Evolutionary conservation across 1,140 invertebrate genomes (phyloP), one percentile per base, ranked within the genome.

Genomic region (Rhopalosiphum maidis): DNA sequence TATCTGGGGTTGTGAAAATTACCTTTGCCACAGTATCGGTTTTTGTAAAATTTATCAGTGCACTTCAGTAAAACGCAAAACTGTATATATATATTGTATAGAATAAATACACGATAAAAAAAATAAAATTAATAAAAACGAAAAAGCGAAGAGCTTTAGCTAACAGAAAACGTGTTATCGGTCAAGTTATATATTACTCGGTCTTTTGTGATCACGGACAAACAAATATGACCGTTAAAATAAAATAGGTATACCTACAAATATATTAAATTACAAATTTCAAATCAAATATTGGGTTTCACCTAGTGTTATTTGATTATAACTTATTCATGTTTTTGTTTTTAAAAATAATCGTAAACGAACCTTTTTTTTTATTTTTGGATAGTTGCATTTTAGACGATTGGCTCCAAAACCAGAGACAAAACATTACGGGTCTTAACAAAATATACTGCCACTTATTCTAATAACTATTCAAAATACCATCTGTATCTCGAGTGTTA

Each of bases 1-100:
- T 91, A 90, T 90, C 90, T 48, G 90, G 51, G 35, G 90, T 60
- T 43, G 90, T 48, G 41, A 82, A 68, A 82, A 91, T 91, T 82
- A 48, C 90, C 55, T 91, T 51, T 48, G 43, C 43, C 46, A 21
- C 30, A 8, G 86, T 85, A 87, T 87, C 43, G 86, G 86, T 87
- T 87, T 87, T 87, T 87, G 43, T 51, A 30, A n/a, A 87, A 87
- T 87, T 51, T 87, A 87, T 87, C 86, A 51, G 86, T 48, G 43
- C 46, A 22, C 30, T 87, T 87, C 86, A 35, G 86, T 46, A 87
- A 87, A 87, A 87, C 30, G 30, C 51, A 87, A 30, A 87, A 30
- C 43, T 46, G 25, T 30, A 15, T n/a, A 43, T 2, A 18, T 43
- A 25, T 85, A 25, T 0, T 85, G 77, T 85, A 85, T 85, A 41